Evolutionary conservation across 1,140 invertebrate species (phyloP), one percentile per base, ranked within the genome.

Genomic region (Drosophila biarmipes): DNA sequence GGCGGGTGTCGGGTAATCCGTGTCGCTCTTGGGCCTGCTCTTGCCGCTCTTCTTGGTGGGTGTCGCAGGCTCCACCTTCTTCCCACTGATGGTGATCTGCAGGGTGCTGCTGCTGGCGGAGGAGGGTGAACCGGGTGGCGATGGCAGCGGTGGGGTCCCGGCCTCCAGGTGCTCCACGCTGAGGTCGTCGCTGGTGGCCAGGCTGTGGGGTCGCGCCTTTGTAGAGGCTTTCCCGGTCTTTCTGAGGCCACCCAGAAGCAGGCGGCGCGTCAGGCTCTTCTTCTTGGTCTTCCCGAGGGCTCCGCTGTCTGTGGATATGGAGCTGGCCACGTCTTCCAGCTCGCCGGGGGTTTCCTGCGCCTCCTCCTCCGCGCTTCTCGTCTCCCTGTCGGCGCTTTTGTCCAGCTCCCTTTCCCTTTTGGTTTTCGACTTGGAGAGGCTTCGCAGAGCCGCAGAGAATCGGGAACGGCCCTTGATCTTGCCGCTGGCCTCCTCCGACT

Each of bases 71-170:
- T 90, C 85, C 27, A 90, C 69, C 80, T 91, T 91, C 74, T 91
- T 90, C 52, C 90, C 90, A 14, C 81, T 82, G 48, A 91, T 91
- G 61, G 90, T 91, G 59, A 91, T 91, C 71, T 91, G 80, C 24
- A 91, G 62, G 17, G 68, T 90, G 54, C 53, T 74, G 72, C 71
- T 77, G 64, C 74, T 52, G 42, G 73, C 55, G 3, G 56, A 59
- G 8, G 56, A 52, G 40, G 42, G 55, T 8, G 62, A 63, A 40
- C 35, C 38, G 54, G 52, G 55, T 43, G 19, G 38, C 48, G 17
- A 56, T 48, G 31, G 24, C 56, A 56, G 35, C 34, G 29, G 17
- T 46, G 46, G 34, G 14, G 58, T 31, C 11, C 48, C 37, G 10
- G 40, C 57, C 12, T 37, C 68, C 10, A 56, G 46, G 14, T 71